phyloP scores from a whole-genome alignment of 2,888 invertebrate genomes.

The Hirtodrosophila cameraria region DNA sequence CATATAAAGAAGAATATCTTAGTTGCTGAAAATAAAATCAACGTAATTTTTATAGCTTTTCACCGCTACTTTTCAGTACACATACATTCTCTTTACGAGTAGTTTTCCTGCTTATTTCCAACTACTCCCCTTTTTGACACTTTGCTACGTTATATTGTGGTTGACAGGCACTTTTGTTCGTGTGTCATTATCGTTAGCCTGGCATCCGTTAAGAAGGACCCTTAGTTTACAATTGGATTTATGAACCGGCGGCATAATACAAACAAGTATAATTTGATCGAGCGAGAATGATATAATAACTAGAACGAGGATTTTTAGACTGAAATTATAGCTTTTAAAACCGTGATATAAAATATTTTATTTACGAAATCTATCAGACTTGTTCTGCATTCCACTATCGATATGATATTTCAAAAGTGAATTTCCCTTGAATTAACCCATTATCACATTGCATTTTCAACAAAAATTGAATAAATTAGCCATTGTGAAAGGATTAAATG shows the following conservation, averaged over 20 bases:
- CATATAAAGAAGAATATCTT: conserved; percentile 52
- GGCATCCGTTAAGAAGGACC: conserved; percentile 33
- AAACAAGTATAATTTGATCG: conserved; percentile 31
- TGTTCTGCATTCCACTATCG: too few species aligned
- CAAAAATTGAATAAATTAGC: too few species aligned
- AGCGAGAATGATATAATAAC: conserved; percentile 10
- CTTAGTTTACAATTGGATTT: conserved; percentile 44
- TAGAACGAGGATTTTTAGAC: background rate
- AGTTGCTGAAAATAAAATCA: conserved; percentile 77
- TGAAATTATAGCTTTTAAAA: too few species aligned
- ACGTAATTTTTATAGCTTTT: conserved; percentile 74
- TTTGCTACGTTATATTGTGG: conserved; percentile 55
- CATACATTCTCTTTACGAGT: conserved; percentile 24
- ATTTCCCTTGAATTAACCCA: too few species aligned
- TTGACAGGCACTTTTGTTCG: conserved; percentile 70
- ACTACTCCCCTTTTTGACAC: conserved; percentile 66
- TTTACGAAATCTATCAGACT: too few species aligned
- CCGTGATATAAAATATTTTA: too few species aligned
- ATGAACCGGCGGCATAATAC: conserved; percentile 54
- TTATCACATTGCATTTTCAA: too few species aligned
- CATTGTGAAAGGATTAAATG: too few species aligned
- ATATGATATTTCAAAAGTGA: too few species aligned
- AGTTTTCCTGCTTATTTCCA: conserved; percentile 38
- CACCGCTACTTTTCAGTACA: conserved; percentile 54
- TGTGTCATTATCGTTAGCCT: conserved; percentile 69